Base-by-base conservation (phyloP, 2,113 vertebrate species). In the Passer domesticus region DNA sequence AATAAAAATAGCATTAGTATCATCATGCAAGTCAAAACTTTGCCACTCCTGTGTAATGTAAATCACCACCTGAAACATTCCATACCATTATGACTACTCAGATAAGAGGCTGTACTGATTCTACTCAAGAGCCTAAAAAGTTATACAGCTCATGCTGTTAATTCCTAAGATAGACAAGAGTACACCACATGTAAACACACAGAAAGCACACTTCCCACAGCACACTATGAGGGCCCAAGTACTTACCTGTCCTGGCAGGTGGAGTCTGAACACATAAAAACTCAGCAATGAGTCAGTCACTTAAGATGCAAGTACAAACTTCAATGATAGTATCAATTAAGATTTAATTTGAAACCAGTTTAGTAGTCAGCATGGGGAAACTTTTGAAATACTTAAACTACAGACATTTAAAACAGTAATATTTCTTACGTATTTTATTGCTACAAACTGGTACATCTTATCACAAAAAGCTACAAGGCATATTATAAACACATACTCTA, bases 381-480 rank as follows among this genome's bases (percentile, higher is more conserved):
- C 15, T 56, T 24, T 25, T 49, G 8, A 76, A 70, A 70, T 15
- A 67, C 41, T 86, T 56, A 46, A 69, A 79, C 47, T 82, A 72
- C 6, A 86, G 64, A 96, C 76, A 66, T 67, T 75, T 94, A 44
- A 86, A 94, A 83, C 63, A 86, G 49, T 30, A 84, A 63, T 56
- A 77, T 95, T 96, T 97, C 56, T 92, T 66, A 96, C 95, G 80
- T 85, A 43, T 96, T 98, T 98, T 98, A 98, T 98, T 98, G 95
- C 97, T 98, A 98, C 96, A 98, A 98, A 98, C 95, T 86, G 91
- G 92, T 97, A 97, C 95, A 96, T 95, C 69, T 69, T 93, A 96
- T 97, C 97, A 98, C 97, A 97, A 98, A 98, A 97, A 95, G 93
- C 92, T 97, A 96, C 94, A 95, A 97, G 86, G 87, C 95, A 76